A percentile compares a stretch with the other conserved stretches of the same genome.
These are phyloP conservation scores for Trachelus iudaicus DNA, from an alignment of 2,888 invertebrate species.

Conservation along the genomic window DNA sequence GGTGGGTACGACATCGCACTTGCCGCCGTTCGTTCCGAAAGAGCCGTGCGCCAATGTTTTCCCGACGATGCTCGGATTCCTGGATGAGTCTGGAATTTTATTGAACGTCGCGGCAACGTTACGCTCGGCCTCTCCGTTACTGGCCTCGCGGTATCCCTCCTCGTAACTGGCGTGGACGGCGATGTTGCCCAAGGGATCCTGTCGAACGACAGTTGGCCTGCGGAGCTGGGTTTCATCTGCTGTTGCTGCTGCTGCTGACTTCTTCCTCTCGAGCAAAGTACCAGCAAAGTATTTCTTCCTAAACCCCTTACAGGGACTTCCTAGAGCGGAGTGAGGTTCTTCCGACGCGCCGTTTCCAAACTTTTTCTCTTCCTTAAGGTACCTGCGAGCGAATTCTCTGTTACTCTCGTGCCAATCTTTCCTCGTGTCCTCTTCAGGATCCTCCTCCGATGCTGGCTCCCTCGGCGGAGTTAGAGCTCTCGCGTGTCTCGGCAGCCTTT, in stretches of 20 bases:
- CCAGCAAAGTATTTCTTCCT: neutral
- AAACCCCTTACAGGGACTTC: conserved; percentile 11
- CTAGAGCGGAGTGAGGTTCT: conserved; percentile 24
- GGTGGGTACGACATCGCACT: too few species aligned
- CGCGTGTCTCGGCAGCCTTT: conserved; percentile 46
- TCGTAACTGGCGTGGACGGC: too few species aligned
- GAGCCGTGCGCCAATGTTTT: too few species aligned
- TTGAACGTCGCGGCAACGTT: too few species aligned
- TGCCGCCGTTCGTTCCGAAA: too few species aligned
- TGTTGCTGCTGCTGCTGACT: neutral
- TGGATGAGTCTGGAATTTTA: too few species aligned
- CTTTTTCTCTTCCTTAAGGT: conserved; percentile 45
- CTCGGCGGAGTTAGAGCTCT: conserved; percentile 54
- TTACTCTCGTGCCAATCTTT: conserved; percentile 52
- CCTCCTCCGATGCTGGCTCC: conserved; percentile 13
- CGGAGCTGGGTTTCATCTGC: neutral
- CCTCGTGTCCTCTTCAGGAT: conserved; percentile 18
- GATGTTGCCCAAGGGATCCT: too few species aligned
- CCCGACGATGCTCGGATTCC: too few species aligned
- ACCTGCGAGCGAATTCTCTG: conserved; percentile 40
- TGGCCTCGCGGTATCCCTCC: too few species aligned
- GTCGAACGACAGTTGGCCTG: too few species aligned
- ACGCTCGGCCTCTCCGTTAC: too few species aligned
- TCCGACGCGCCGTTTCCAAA: conserved; percentile 12
- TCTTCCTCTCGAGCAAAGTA: too few species aligned